These are phyloP conservation scores for Theodoxus fluviatilis DNA, from an alignment of 2,888 invertebrate genomes.

Conservation along the genomic window DNA sequence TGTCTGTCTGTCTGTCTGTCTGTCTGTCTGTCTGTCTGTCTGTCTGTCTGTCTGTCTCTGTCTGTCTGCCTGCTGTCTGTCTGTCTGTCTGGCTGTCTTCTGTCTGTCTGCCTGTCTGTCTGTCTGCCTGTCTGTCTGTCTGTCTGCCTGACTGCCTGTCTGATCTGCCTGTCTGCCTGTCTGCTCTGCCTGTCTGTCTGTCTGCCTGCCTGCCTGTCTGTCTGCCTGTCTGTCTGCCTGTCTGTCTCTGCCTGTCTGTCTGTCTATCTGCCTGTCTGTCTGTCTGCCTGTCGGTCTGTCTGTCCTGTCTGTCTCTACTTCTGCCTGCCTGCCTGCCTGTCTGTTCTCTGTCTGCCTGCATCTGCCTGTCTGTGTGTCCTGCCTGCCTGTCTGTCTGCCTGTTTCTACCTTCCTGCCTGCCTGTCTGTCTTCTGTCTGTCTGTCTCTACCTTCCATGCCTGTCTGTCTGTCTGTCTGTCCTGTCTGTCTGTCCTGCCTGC, in stretches of 20 bases:
- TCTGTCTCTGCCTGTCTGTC: constrained; percentile 7
- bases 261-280: neutral
- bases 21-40: too few species aligned
- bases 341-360: neutral
- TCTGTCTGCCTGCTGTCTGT: constrained; percentile 7
- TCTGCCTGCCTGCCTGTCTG: too few species aligned
- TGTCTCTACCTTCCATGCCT: too few species aligned
- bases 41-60: too few species aligned
- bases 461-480: too few species aligned
- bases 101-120: neutral
- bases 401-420: too few species aligned
- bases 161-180: neutral
- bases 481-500: too few species aligned
- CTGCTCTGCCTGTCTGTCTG: neutral
- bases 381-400: neutral
- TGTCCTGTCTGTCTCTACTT: neutral
- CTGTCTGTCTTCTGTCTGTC: too few species aligned
- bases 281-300: neutral
- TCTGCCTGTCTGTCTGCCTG: too few species aligned
- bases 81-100: neutral
- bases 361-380: neutral
- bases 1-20: too few species aligned
- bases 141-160: neutral
- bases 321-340: neutral
- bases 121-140: constrained; percentile 1